Conservation (phyloP, 2,113 vertebrate genomes). For the Phaethon lepturus region DNA sequence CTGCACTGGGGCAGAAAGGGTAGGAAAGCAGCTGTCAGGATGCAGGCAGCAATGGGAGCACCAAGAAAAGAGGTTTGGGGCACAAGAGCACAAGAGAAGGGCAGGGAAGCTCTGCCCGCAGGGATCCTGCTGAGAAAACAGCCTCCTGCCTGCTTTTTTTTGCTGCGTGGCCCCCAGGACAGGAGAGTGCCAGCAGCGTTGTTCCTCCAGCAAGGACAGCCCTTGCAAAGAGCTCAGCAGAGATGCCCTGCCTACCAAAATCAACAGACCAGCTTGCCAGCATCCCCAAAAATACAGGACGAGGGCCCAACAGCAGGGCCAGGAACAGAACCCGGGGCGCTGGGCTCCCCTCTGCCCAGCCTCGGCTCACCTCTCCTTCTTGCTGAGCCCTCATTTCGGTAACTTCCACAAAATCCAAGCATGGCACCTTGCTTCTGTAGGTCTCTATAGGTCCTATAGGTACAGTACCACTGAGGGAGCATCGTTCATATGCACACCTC, state of each 20-base stretch:
- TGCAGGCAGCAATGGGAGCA: not conserved
- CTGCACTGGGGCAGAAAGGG: conserved; percentile 70
- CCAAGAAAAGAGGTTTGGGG: not conserved
- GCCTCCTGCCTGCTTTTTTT: not conserved
- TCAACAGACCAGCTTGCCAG: not conserved
- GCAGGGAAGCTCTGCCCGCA: not conserved
- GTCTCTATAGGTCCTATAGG: not conserved
- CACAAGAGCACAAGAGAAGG: not conserved
- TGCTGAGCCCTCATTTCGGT: not conserved
- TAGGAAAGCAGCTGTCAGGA: conserved; percentile 57
- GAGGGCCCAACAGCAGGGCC: not conserved
- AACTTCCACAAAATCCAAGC: not conserved
- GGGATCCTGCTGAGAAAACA: not conserved
- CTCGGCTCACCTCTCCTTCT: not conserved
- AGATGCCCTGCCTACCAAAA: not conserved
- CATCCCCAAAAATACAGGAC: not conserved
- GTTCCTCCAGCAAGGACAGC: not conserved
- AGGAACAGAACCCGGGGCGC: not conserved
- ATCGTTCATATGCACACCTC: rapidly evolving
- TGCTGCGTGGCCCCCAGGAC: not conserved
- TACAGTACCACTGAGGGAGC: not conserved
- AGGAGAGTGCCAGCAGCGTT: not conserved
- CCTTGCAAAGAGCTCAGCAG: not conserved
- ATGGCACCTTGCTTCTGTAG: not conserved
- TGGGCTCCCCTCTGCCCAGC: not conserved